Percentiles rank a stretch among this genome's conserved stretches.
phyloP scores from a whole-genome alignment of 2,797 vertebrate genomes.

The Notolepis coatsorum region DNA sequence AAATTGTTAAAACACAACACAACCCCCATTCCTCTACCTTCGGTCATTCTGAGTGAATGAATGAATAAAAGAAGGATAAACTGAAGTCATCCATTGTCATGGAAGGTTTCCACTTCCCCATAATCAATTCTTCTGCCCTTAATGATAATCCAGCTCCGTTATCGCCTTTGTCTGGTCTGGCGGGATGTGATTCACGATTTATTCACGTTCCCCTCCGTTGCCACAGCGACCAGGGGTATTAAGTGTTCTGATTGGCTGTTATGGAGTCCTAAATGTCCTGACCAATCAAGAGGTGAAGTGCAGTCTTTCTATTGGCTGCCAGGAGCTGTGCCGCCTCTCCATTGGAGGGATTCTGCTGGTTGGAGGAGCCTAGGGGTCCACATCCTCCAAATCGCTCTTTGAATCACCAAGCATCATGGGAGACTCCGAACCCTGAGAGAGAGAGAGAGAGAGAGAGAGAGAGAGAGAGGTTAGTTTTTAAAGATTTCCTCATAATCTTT shows the following conservation, averaged over 20 bases:
- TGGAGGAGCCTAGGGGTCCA: slow-evolving; percentile 88
- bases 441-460: not conserved
- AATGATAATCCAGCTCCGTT: slow-evolving; percentile 63
- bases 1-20: slow-evolving; percentile 78
- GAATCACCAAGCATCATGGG: slow-evolving; percentile 98
- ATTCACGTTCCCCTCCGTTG: slow-evolving; percentile 69
- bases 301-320: slow-evolving; percentile 69
- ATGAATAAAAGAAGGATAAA: slow-evolving; percentile 72
- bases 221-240: slow-evolving; percentile 57
- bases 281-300: slow-evolving; percentile 75
- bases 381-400: slow-evolving; percentile 97
- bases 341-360: slow-evolving; percentile 56
- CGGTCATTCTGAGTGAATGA: slow-evolving; percentile 70
- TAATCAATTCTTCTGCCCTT: slow-evolving; percentile 63
- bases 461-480: not conserved
- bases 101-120: slow-evolving; percentile 58
- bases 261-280: slow-evolving; percentile 63
- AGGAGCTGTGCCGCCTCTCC: slow-evolving; percentile 67
- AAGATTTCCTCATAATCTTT: no score
- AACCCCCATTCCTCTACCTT: slow-evolving; percentile 63
- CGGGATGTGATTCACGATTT: slow-evolving; percentile 69
- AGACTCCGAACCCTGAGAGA: slow-evolving; percentile 95
- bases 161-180: slow-evolving; percentile 58
- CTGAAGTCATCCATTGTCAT: slow-evolving; percentile 67
- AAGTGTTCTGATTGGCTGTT: slow-evolving; percentile 67